Conservation (phyloP, 2,797 vertebrate genomes). For the Miichthys miiuy region DNA sequence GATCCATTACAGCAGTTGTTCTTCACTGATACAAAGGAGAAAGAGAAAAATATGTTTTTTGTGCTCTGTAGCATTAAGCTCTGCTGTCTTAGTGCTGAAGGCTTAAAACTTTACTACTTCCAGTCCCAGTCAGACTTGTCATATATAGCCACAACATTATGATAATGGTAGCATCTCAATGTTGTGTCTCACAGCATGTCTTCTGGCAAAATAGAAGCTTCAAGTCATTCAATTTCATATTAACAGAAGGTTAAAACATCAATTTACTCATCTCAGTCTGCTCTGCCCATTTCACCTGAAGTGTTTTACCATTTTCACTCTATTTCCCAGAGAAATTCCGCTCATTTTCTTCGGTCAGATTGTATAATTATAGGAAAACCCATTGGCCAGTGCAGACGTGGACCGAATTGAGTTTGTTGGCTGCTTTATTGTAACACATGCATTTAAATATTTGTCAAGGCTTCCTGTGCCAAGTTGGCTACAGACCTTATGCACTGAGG, state of each 20-base stretch:
- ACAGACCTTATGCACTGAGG: conserved; percentile 4
- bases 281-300: conserved; percentile 32
- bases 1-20: conserved; percentile 51
- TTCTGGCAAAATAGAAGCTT: conserved; percentile 39
- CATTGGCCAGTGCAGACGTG: conserved; percentile 24
- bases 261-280: conserved; percentile 20
- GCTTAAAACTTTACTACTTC: conserved; percentile 25
- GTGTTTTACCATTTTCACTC: conserved; percentile 35
- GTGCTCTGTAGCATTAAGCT: conserved; percentile 46
- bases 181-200: conserved; percentile 44
- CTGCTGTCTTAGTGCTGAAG: conserved; percentile 25
- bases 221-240: conserved; percentile 49
- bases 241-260: conserved; percentile 47
- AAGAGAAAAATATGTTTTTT: conserved; percentile 36
- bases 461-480: background rate
- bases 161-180: conserved; percentile 57
- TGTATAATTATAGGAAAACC: conserved; percentile 46
- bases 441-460: conserved; percentile 39
- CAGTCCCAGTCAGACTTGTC: conserved; percentile 25
- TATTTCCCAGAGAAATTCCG: conserved; percentile 14
- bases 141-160: conserved; percentile 46
- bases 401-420: conserved; percentile 32
- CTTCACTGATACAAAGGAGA: conserved; percentile 43
- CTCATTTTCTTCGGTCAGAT: conserved; percentile 49
- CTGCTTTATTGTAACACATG: conserved; percentile 7